A percentile compares a stretch with the other conserved stretches of the same genome.
Evolutionary conservation across 2,113 vertebrate genomes (phyloP).

Genomic region (Pontoporia blainvillei): DNA sequence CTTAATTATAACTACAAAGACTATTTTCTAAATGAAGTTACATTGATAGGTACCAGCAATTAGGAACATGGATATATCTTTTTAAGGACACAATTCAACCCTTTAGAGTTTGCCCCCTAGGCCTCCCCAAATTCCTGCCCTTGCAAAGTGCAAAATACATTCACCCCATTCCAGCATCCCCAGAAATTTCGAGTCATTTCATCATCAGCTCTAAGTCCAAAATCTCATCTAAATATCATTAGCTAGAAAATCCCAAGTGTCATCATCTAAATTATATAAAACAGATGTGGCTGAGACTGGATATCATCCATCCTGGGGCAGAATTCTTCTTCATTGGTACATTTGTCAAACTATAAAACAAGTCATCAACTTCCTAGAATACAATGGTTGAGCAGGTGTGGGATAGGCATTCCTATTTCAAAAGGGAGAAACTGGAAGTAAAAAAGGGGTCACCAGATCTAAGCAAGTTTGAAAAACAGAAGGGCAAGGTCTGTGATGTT

Average conservation of each 20-base stretch:
- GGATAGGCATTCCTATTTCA: neutral
- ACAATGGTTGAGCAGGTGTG: neutral
- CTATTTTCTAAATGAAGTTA: neutral
- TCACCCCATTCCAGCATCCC: neutral
- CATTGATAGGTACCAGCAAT: neutral
- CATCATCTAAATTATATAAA: neutral
- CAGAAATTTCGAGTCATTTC: neutral
- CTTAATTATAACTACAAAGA: neutral
- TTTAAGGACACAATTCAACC: neutral
- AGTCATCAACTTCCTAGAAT: neutral
- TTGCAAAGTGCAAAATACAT: neutral
- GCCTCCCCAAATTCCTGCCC: neutral
- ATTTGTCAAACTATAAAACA: neutral
- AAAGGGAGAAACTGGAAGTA: neutral
- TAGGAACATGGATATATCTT: neutral
- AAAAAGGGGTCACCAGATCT: neutral
- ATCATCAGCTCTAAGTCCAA: neutral
- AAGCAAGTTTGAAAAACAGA: neutral
- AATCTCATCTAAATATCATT: neutral
- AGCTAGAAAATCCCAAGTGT: neutral
- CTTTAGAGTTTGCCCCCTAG: neutral
- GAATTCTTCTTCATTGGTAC: neutral
- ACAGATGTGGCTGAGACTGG: neutral
- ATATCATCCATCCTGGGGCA: neutral
- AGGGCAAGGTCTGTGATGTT: neutral